Base-by-base conservation (phyloP, 2,888 invertebrate species). In the Tetragonisca angustula region DNA sequence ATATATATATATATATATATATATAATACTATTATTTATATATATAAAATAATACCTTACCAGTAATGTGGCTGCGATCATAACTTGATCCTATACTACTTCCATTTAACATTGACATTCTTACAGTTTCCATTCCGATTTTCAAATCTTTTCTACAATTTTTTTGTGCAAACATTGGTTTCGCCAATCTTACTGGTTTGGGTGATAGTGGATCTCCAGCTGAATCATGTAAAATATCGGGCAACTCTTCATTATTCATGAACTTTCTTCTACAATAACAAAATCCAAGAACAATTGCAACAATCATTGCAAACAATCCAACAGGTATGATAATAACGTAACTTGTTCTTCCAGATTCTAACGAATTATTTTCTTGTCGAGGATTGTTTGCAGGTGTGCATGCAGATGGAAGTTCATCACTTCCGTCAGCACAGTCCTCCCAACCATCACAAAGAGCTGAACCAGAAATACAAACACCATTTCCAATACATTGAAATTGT, bases 401-500 rank as follows among this genome's bases (percentile, higher is more conserved):
- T 5, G 96, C 95, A 2, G 96, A 95, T 2, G 96, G 95, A 11
- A 96, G 95, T 93, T 98, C 98, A 93, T 98, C 98, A 0, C 97
- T 96, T 1, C 97, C 97, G 94, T 98, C 98, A 1, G 96, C 96
- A 93, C 98, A 98, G 92, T 98, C 96, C 17, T 96, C 96, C 94
- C 96, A 96, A 0, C 97, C 97, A 94, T 98, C 97, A 91, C 98
- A 98, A 0, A 98, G 95, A 13, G 96, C 94, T 0, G 95, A 95
- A 4, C 96, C 95, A 0, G 97, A 95, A 32, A 98, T 96, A 90
- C 98, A 98, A 0, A 97, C 96, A 24, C 96, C 96, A 64, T 96
- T 97, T 78, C 96, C 96, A n/a, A 96, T 96, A 93, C 97, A 97
- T 76, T 96, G 96, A 92, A 97, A 97, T 90, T 95, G 94, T 0